Evolutionary conservation across 2,888 invertebrate species (phyloP).

Genomic region (Pediacus dermestoides): DNA sequence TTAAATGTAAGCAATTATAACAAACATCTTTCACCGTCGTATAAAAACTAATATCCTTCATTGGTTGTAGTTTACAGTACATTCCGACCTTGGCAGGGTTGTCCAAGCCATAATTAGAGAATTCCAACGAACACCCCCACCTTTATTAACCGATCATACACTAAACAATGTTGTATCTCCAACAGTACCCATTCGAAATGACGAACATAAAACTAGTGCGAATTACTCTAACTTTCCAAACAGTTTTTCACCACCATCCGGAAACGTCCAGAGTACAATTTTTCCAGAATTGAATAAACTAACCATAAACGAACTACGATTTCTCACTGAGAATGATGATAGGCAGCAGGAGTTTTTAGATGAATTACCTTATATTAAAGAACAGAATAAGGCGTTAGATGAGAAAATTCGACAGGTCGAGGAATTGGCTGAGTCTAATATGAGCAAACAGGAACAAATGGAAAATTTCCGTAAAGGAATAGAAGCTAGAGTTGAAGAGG

Average conservation of each 20-base stretch:
- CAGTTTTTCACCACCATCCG: constrained; percentile 39
- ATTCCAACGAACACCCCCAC: constrained; percentile 65
- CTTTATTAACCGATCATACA: constrained; percentile 43
- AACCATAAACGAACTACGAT: constrained; percentile 64
- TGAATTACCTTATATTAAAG: constrained; percentile 63
- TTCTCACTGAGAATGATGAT: constrained; percentile 66
- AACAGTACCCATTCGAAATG: constrained; percentile 33
- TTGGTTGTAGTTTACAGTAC: constrained; percentile 61
- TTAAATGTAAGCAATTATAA: constrained; percentile 58
- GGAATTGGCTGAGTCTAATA: constrained; percentile 65
- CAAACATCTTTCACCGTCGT: constrained; percentile 1
- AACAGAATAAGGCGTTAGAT: constrained; percentile 66
- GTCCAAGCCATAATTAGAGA: constrained; percentile 79
- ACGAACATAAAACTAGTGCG: constrained; percentile 4
- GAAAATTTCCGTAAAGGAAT: constrained; percentile 59
- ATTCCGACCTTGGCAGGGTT: constrained; percentile 76
- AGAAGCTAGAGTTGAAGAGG: constrained; percentile 61
- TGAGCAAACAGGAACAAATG: constrained; percentile 60
- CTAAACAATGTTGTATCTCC: constrained; percentile 29
- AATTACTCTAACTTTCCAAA: constrained; percentile 20
- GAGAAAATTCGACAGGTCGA: constrained; percentile 71
- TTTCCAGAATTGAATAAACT: constrained; percentile 54
- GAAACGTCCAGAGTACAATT: constrained; percentile 28
- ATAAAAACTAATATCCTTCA: constrained; percentile 8
- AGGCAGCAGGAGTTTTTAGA: constrained; percentile 71